Percentiles rank a stretch among this genome's conserved stretches.
These are phyloP conservation scores for Acanthosepion esculentum DNA, from an alignment of 2,888 invertebrate species.

Conservation along the genomic window DNA sequence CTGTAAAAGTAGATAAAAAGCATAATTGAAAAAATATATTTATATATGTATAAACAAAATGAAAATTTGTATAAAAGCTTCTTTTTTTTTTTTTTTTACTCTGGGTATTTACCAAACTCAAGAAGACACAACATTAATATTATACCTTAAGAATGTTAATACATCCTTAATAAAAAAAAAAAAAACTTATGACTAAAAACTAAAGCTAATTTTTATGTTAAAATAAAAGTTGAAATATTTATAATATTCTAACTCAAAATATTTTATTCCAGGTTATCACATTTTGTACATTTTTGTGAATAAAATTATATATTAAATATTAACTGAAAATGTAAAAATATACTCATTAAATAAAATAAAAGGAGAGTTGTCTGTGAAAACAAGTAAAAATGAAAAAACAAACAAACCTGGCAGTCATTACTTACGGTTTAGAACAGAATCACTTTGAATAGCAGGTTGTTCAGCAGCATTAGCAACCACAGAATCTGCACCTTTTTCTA, in stretches of 20 bases:
- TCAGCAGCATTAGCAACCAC: neutral
- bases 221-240: too few relatives aligned
- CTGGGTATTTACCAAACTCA: too few relatives aligned
- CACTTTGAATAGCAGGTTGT: neutral
- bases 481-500: neutral
- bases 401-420: neutral
- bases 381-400: neutral
- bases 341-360: neutral
- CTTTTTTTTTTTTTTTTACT: too few relatives aligned
- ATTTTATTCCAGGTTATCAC: neutral
- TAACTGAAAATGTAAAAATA: neutral
- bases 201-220: neutral
- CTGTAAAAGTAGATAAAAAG: too few relatives aligned
- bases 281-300: neutral
- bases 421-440: neutral
- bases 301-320: too few relatives aligned
- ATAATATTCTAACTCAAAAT: too few relatives aligned
- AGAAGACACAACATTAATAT: too few relatives aligned
- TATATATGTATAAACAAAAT: too few relatives aligned
- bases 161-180: too few relatives aligned
- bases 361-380: neutral
- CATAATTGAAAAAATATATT: too few relatives aligned
- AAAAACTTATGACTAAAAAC: neutral
- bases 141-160: too few relatives aligned
- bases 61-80: too few relatives aligned